Evolutionary conservation across 2,113 vertebrate species (phyloP).

Genomic region (Nyctibius bracteatus): DNA sequence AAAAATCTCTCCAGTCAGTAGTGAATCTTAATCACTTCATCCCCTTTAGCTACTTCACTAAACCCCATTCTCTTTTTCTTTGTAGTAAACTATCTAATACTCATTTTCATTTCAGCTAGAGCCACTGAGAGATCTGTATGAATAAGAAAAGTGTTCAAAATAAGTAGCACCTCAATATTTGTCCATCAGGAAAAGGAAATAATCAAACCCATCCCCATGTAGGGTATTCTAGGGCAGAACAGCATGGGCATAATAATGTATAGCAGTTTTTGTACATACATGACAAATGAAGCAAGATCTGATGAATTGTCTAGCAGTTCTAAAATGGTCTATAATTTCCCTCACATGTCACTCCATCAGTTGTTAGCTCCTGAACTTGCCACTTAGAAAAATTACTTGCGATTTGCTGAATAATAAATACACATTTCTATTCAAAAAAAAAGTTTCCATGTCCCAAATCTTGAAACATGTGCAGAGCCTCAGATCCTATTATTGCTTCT

Average conservation of each 20-base stretch:
- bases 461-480: neutral
- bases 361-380: conserved; percentile 13
- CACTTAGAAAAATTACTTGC: conserved; percentile 34
- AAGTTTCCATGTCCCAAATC: neutral
- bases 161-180: neutral
- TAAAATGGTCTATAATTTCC: conserved; percentile 28
- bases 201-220: neutral
- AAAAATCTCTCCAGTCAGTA: neutral
- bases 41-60: neutral
- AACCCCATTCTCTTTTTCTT: neutral
- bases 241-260: neutral
- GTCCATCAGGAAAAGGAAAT: neutral
- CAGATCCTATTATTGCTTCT: neutral
- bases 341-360: conserved; percentile 28
- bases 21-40: neutral
- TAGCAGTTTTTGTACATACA: neutral
- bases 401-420: conserved; percentile 12
- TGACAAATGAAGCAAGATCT: conserved; percentile 52
- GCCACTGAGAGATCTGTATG: neutral
- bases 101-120: neutral
- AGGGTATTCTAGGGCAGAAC: neutral
- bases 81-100: neutral
- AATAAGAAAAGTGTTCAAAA: neutral
- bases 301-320: conserved; percentile 25
- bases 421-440: neutral